phyloP scores from a whole-genome alignment of 2,113 vertebrate genomes.

The Rhinolophus ferrumequinum region DNA sequence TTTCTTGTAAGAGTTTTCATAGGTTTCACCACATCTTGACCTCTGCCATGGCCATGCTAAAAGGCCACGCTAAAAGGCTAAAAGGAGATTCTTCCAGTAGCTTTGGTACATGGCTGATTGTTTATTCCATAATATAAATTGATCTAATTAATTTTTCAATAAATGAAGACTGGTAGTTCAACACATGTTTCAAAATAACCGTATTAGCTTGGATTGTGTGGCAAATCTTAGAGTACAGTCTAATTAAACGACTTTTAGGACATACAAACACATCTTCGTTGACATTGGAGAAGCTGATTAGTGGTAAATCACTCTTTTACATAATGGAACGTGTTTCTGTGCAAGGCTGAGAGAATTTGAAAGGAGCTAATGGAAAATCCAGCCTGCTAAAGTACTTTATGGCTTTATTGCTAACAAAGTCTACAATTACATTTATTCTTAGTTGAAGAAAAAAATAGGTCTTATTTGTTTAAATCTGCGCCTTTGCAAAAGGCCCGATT shows the following conservation, averaged over 20 bases:
- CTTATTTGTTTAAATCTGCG: background rate
- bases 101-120: background rate
- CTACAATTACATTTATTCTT: background rate
- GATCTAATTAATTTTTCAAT: slow-evolving; percentile 46
- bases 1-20: background rate
- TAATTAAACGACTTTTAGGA: slow-evolving; percentile 11
- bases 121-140: slow-evolving; percentile 13
- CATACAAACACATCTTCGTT: background rate
- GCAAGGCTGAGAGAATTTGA: background rate
- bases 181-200: slow-evolving; percentile 36
- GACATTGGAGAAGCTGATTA: background rate
- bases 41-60: background rate
- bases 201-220: background rate
- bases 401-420: slow-evolving; percentile 39
- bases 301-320: background rate
- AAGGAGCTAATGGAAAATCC: slow-evolving; percentile 9
- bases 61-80: background rate
- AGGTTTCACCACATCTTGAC: background rate
- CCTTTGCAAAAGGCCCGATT: slow-evolving; percentile 20
- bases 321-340: background rate
- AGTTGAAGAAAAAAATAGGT: background rate
- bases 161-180: background rate
- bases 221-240: background rate
- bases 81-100: background rate
- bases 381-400: background rate